Conservation (phyloP, 2,113 vertebrate species). For the Cephalopterus ornatus region DNA sequence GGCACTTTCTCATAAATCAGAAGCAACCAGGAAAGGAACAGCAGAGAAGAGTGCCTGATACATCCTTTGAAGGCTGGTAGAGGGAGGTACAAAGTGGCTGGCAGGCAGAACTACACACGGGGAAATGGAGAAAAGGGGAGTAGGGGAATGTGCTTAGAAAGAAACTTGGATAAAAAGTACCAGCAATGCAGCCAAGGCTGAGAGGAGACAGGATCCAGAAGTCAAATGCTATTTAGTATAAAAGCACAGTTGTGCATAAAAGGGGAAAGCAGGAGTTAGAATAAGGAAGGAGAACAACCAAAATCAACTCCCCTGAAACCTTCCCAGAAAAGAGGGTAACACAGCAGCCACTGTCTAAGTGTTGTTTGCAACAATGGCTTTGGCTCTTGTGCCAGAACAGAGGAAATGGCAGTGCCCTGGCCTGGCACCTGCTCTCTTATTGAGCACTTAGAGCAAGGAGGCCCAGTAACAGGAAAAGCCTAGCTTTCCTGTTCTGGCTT, state of each 20-base stretch:
- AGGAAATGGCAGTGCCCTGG: not conserved
- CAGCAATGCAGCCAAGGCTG: not conserved
- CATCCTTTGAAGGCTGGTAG: not conserved
- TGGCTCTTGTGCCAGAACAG: not conserved
- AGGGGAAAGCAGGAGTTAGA: not conserved
- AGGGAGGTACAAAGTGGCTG: not conserved
- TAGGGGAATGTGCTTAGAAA: not conserved
- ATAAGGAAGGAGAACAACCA: not conserved
- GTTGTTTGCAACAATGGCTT: not conserved
- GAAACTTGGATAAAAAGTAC: not conserved
- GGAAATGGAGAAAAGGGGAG: not conserved
- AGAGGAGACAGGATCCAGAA: not conserved
- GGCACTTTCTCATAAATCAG: not conserved
- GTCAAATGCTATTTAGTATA: not conserved
- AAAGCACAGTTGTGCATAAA: not conserved
- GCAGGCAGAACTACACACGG: not conserved
- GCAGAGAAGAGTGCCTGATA: not conserved
- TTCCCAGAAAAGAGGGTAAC: not conserved
- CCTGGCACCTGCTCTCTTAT: not conserved
- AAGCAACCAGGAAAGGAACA: not conserved
- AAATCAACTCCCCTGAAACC: not conserved
- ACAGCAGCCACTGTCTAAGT: not conserved
- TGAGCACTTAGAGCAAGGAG: not conserved
- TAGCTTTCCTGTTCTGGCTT: not conserved
- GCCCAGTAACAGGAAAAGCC: not conserved